phyloP scores from a whole-genome alignment of 1,140 invertebrate genomes.

The Achroia grisella region DNA sequence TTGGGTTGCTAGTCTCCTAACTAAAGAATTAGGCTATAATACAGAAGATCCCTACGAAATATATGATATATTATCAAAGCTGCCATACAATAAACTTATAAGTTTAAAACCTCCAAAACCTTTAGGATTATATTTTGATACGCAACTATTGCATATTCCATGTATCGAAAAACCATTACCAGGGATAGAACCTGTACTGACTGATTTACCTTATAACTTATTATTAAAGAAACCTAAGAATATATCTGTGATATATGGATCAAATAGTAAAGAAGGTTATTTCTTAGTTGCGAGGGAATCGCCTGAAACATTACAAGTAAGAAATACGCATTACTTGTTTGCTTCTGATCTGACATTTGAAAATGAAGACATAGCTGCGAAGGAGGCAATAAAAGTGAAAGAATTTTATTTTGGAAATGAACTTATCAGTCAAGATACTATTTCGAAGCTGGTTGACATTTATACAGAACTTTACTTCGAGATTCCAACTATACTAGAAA shows the following conservation, averaged over 20 bases:
- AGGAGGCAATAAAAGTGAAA: constrained; percentile 24
- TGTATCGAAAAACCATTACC: constrained; percentile 47
- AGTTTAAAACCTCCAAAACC: constrained; percentile 32
- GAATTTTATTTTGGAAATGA: constrained; percentile 52
- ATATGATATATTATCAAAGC: constrained; percentile 45
- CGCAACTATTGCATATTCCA: constrained; percentile 43
- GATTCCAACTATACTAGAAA: constrained; percentile 43
- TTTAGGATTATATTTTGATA: constrained; percentile 46
- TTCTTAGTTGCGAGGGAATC: constrained; percentile 40
- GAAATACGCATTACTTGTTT: constrained; percentile 43
- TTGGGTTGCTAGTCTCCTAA: constrained; percentile 43
- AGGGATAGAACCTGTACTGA: constrained; percentile 39
- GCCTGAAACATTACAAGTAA: constrained; percentile 29
- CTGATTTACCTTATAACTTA: constrained; percentile 49
- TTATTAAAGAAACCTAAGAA: constrained; percentile 36
- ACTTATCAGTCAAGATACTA: constrained; percentile 28
- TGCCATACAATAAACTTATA: constrained; percentile 32
- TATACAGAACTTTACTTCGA: constrained; percentile 57
- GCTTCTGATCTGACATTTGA: constrained; percentile 52
- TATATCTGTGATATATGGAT: constrained; percentile 45
- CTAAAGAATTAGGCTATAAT: constrained; percentile 37
- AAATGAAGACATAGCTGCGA: constrained; percentile 24
- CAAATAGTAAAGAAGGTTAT: constrained; percentile 48
- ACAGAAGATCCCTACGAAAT: constrained; percentile 45
- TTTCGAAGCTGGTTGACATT: constrained; percentile 33